Base-by-base conservation (phyloP, 2,888 invertebrate genomes). In the Xestia c-nigrum region DNA sequence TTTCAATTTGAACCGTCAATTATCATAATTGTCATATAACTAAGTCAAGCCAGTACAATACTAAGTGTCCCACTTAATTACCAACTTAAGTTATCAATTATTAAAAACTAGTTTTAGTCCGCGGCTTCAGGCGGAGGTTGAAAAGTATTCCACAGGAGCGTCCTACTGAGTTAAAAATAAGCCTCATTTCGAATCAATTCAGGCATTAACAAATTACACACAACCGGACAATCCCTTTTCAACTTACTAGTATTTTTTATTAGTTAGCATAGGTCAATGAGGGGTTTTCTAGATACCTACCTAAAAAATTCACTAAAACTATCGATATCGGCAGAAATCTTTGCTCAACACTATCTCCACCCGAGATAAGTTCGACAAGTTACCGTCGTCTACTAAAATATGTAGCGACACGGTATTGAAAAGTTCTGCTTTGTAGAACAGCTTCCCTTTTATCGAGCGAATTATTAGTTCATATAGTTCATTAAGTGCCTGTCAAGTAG, bases 371-470 rank as follows among this genome's bases (percentile, higher is more conserved):
- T 95, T 95, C 92, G 94, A 95, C 94, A 95, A 95, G 94, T 95
- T 93, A 93, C 94, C 93, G 92, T 93, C 93, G 93, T 88, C 90
- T 91, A 93, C 94, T 95, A 95, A 95, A 95, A 95, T 95, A 95
- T 95, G 95, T 95, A 95, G 95, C 95, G 95, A 93, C 94, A 94
- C 95, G 92, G 93, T 94, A 95, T 95, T 95, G 95, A 94, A 95
- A 95, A 95, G 94, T 95, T 95, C 91, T 89, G 88, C 92, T 92
- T 90, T 91, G 92, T 93, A 86, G 89, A 89, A 88, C 88, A 88
- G 87, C 87, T 89, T 90, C 89, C 79, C 89, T 90, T 92, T 91
- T 92, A 92, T 91, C 90, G 90, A 83, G 88, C 85, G 80, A 84
- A 83, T 84, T 89, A 87, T 84, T 84, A 84, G 78, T 87, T 89